Base-by-base conservation (phyloP, 2,888 invertebrate genomes). In the Actias luna region DNA sequence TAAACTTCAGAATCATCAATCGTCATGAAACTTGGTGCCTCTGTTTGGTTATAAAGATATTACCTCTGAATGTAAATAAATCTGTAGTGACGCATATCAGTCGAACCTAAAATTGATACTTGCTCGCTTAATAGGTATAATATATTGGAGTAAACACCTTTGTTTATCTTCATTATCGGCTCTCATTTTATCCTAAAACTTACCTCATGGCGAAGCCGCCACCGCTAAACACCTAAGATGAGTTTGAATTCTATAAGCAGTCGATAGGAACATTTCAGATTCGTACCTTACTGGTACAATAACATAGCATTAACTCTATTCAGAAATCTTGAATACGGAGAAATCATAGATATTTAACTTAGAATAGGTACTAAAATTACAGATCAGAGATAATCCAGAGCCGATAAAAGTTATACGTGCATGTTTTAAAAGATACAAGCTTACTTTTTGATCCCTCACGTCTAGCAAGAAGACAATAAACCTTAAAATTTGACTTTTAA, bases 331-430 rank as follows among this genome's bases (percentile, higher is more conserved):
- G 16, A 10, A 27, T 16, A 55, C 29, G 27, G 27, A 55, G 0
- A 46, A 5, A 25, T 22, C n/a, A 39, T 25, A 25, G 14, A 14
- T 50, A 50, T 50, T n/a, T 36, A 36, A 14, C 14, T 36, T 36
- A 12, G 36, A 22, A 55, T 29, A 55, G 0, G 27, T 5, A 29
- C 29, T 29, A 29, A 55, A 29, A 55, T 29, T 55, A 55, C 10
- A 35, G 42, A n/a, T n/a, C n/a, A n/a, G 27, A n/a, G 27, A 22
- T 22, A 27, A 59, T 59, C 16, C 27, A 27, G 35, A 59, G 29
- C 2, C 59, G 36, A 59, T 59, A 59, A 59, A 59, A 42, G 42
- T 59, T 29, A 35, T 59, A 58, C 58, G 59, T 59, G 59, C 36
- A 42, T 39, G 27, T 27, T 39, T 14, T 59, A 59, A 59, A 36